phyloP scores from a whole-genome alignment of 2,797 vertebrate species.

The Protonibea diacanthus region DNA sequence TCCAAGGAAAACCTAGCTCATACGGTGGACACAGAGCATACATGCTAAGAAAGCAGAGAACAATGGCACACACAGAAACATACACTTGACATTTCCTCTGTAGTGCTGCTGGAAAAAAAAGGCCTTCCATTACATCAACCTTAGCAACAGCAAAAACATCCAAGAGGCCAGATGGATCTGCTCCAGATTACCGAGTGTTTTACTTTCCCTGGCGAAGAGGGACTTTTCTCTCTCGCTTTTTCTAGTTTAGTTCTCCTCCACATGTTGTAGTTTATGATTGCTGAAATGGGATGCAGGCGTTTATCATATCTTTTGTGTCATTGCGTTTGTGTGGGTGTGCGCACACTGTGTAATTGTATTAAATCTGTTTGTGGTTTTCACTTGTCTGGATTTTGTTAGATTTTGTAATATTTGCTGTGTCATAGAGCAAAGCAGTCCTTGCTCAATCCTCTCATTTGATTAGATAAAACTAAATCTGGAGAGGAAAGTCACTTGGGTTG shows the following conservation, averaged over 20 bases:
- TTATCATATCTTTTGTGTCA: constrained; percentile 31
- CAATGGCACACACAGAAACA: constrained; percentile 62
- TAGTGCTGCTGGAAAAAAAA: constrained; percentile 59
- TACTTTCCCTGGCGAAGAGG: constrained; percentile 56
- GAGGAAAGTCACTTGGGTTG: constrained; percentile 18
- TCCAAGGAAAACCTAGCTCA: constrained; percentile 48
- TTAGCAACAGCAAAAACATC: constrained; percentile 83
- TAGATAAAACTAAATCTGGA: constrained; percentile 27
- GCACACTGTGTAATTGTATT: constrained; percentile 11
- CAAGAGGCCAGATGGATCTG: constrained; percentile 67
- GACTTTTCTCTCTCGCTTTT: constrained; percentile 57
- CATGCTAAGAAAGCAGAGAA: constrained; percentile 54
- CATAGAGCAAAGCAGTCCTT: constrained; percentile 1
- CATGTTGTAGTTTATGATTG: constrained; percentile 47
- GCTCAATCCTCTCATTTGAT: constrained; percentile 18
- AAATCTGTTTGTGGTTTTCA: constrained; percentile 35
- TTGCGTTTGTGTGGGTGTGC: constrained; percentile 17
- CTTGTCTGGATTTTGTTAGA: constrained; percentile 24
- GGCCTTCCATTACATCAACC: constrained; percentile 86
- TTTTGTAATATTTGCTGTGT: constrained; percentile 13
- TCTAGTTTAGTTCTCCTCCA: constrained; percentile 48
- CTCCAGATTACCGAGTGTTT: constrained; percentile 70
- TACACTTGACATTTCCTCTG: constrained; percentile 61
- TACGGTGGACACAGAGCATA: constrained; percentile 13
- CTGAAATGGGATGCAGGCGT: constrained; percentile 38